Evolutionary conservation across 2,113 vertebrate genomes (phyloP).

Genomic region (Ctenomys sociabilis): DNA sequence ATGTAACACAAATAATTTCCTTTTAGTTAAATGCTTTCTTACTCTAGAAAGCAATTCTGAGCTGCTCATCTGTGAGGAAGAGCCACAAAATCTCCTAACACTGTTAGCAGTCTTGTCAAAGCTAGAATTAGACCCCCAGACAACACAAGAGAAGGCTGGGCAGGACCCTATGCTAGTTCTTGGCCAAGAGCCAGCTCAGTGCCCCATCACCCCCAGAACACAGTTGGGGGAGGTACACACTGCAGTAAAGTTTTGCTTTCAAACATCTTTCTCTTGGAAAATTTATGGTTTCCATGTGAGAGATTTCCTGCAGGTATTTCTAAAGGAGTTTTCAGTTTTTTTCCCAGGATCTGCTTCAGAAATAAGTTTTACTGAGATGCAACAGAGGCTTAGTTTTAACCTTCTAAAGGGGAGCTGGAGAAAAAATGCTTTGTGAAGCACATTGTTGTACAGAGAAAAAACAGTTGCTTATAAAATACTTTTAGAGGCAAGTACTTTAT

Average conservation of each 20-base stretch:
- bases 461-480: conserved; percentile 36
- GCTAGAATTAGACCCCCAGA: not conserved
- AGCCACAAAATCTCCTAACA: not conserved
- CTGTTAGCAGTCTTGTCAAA: not conserved
- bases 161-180: not conserved
- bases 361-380: conserved; percentile 52
- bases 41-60: conserved; percentile 40
- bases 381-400: conserved; percentile 50
- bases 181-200: not conserved
- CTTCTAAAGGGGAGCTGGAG: not conserved
- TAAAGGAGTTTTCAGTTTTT: not conserved
- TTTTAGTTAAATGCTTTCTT: conserved; percentile 37
- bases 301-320: conserved; percentile 20
- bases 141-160: not conserved
- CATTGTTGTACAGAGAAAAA: conserved; percentile 18
- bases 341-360: conserved; percentile 49
- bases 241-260: not conserved
- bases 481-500: conserved; percentile 7
- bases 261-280: not conserved
- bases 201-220: not conserved
- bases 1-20: not conserved
- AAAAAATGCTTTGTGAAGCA: conserved; percentile 1
- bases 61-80: not conserved
- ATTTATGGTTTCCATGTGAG: not conserved
- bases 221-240: not conserved